phyloP scores from a whole-genome alignment of 1,140 invertebrate species.

The Bombus sylvicola region DNA sequence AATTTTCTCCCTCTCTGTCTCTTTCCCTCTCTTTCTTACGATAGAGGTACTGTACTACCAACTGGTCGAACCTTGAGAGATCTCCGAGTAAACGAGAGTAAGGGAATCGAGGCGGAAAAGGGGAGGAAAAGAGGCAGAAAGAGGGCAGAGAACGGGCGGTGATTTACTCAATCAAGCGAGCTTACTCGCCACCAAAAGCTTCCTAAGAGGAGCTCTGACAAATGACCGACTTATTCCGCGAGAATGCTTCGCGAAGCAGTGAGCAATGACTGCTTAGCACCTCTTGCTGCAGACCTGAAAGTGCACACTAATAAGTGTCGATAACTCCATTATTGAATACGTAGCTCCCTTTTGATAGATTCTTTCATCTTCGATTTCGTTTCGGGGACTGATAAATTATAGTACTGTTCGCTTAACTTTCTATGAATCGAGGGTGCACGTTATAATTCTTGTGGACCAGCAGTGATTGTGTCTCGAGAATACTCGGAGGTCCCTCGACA shows the following conservation, averaged over 20 bases:
- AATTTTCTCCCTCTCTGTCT: not conserved
- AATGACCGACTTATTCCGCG: constrained; percentile 51
- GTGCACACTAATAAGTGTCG: constrained; percentile 54
- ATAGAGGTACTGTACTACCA: too few species aligned
- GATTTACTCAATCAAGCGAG: constrained; percentile 61
- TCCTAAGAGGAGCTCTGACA: constrained; percentile 44
- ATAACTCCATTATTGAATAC: constrained; percentile 46
- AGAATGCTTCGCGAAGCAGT: constrained; percentile 14
- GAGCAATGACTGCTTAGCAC: constrained; percentile 13
- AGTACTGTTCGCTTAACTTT: too few species aligned
- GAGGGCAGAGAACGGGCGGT: constrained; percentile 16
- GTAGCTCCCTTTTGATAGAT: not conserved
- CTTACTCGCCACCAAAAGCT: constrained; percentile 36
- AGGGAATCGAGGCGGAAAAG: not conserved
- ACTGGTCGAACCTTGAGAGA: not conserved
- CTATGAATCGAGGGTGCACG: too few species aligned
- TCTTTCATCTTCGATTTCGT: not conserved
- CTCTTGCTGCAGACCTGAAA: constrained; percentile 3
- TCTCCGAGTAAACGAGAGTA: not conserved
- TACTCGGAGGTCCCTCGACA: too few species aligned
- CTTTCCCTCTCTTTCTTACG: not conserved
- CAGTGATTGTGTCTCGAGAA: too few species aligned
- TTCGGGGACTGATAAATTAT: too few species aligned
- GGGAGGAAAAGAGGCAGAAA: not conserved
- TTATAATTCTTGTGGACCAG: too few species aligned